phyloP scores from a whole-genome alignment of 2,888 invertebrate genomes.

The Yponomeuta evonymella region DNA sequence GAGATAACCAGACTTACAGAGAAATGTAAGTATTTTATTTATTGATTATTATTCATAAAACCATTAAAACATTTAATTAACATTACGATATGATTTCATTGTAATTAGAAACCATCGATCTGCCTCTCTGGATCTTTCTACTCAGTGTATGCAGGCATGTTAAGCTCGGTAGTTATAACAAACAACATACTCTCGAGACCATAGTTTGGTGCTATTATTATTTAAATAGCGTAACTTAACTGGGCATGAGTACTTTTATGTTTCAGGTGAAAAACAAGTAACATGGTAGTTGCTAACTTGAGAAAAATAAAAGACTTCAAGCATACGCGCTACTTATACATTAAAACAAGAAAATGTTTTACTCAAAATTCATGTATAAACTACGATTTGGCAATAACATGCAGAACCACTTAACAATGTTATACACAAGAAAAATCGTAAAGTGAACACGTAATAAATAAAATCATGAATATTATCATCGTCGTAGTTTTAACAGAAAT shows the following conservation, averaged over 20 bases:
- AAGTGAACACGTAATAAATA: conserved; percentile 2
- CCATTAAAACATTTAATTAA: no score
- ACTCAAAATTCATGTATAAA: neutral
- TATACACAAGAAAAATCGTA: conserved; percentile 1
- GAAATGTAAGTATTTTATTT: no score
- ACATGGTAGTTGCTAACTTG: no score
- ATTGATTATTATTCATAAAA: no score
- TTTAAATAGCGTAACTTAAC: neutral
- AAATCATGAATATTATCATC: conserved; percentile 10
- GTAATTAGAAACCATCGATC: no score
- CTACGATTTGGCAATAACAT: conserved; percentile 4
- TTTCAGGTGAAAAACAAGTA: neutral
- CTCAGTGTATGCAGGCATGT: no score
- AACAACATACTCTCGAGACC: neutral
- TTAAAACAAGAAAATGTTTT: neutral
- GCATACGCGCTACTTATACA: neutral
- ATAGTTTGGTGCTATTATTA: neutral
- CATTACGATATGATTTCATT: no score
- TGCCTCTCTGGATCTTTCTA: no score
- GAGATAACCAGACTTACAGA: no score
- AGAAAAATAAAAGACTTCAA: no score
- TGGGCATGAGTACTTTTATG: neutral
- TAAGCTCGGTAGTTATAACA: neutral
- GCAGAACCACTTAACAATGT: neutral
- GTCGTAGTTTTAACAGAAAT: neutral